Conservation (phyloP, 37 sponge, comb jelly and placozoan species). For the Sycon ciliatum region DNA sequence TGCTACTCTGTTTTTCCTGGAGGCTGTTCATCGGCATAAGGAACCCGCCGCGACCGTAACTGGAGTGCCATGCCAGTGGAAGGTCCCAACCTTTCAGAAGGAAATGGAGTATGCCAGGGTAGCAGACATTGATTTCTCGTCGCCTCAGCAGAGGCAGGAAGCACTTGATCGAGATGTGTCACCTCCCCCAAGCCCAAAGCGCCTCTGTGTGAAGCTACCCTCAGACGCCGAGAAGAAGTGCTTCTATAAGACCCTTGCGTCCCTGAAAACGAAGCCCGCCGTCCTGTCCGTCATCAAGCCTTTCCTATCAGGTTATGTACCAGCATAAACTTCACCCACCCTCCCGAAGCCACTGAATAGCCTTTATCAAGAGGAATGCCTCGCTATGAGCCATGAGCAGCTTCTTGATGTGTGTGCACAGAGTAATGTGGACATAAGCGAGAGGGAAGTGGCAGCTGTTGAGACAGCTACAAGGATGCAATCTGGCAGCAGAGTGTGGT, state of each 20-base stretch:
- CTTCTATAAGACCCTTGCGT: neutral
- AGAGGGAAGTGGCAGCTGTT: constrained; percentile 20
- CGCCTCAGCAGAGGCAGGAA: constrained; percentile 9
- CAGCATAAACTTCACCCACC: constrained; percentile 14
- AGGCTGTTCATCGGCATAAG: constrained; percentile 22
- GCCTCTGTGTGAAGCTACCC: no score
- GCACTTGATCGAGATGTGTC: no score
- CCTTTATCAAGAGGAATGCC: constrained; percentile 13
- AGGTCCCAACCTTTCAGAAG: no score
- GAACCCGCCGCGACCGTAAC: constrained; percentile 20
- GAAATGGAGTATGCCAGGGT: constrained; percentile 26
- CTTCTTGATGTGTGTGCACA: constrained; percentile 21
- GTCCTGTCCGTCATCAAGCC: constrained; percentile 35
- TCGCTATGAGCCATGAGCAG: constrained; percentile 25
- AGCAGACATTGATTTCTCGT: constrained; percentile 42
- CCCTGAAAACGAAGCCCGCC: constrained; percentile 29
- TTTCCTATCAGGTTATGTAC: constrained; percentile 23
- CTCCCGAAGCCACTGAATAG: constrained; percentile 31
- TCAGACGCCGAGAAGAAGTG: neutral
- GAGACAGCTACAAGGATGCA: constrained; percentile 30
- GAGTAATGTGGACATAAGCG: no score
- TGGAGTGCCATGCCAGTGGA: constrained; percentile 42
- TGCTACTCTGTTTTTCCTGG: constrained; percentile 39
- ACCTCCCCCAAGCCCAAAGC: no score
- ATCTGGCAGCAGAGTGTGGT: constrained; percentile 32